Conservation (phyloP, 2,113 vertebrate genomes). For the Phaethornis superciliosus region DNA sequence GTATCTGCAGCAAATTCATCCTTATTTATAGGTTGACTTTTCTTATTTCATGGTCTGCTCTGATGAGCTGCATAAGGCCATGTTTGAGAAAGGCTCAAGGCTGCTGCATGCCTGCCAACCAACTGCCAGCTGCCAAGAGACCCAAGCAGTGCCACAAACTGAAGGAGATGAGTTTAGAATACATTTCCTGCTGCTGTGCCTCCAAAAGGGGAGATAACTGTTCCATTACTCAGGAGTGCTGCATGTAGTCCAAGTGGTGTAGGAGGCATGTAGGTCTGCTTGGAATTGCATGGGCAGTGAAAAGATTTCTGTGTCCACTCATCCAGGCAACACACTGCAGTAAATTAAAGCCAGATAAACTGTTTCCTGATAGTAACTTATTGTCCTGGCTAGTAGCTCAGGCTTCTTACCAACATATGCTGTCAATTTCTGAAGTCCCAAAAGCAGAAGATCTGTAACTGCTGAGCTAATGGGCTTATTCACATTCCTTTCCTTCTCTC, state of each 20-base stretch:
- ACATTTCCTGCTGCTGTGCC: neutral
- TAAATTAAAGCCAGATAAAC: neutral
- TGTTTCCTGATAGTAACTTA: neutral
- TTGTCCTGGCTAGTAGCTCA: neutral
- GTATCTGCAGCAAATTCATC: neutral
- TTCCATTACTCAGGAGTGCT: neutral
- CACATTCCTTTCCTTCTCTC: slow-evolving; percentile 9
- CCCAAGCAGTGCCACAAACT: neutral
- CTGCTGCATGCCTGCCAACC: neutral
- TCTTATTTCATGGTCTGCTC: neutral
- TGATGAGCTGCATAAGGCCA: neutral
- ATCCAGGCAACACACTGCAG: neutral
- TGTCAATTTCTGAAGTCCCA: neutral
- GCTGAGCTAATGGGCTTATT: neutral
- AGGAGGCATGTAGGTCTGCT: neutral
- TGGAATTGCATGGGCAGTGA: neutral
- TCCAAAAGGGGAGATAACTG: neutral
- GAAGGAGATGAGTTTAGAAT: neutral
- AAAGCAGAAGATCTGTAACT: neutral
- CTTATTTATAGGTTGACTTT: neutral
- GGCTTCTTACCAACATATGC: neutral
- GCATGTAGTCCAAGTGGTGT: neutral
- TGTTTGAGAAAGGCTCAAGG: neutral
- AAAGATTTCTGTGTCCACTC: neutral
- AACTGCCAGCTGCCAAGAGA: slow-evolving; percentile 9